A percentile compares a stretch with the other conserved stretches of the same genome.
These are phyloP conservation scores for Drosophila pseudotakahashii DNA, from an alignment of 2,888 invertebrate species.

Conservation along the genomic window DNA sequence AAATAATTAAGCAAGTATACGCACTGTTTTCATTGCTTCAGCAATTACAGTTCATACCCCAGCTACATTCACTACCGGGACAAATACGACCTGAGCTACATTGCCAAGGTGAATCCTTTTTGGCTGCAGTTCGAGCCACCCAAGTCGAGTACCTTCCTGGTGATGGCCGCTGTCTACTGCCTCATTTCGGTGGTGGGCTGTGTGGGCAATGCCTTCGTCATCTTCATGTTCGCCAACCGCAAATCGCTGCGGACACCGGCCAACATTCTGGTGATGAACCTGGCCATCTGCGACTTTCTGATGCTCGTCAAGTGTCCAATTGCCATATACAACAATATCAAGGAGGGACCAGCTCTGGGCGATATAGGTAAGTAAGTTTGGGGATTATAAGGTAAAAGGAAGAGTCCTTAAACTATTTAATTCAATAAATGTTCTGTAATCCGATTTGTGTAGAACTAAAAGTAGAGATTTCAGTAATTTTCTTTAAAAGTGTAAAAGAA, in stretches of 20 bases:
- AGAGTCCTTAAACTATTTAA: too few relatives aligned
- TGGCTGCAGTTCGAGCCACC: slow-evolving; percentile 90
- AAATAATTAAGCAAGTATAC: background rate
- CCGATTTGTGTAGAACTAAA: too few relatives aligned
- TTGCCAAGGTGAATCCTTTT: slow-evolving; percentile 87
- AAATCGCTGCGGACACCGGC: slow-evolving; percentile 90
- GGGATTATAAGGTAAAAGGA: too few relatives aligned
- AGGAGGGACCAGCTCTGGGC: slow-evolving; percentile 90
- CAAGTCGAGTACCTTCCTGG: slow-evolving; percentile 85
- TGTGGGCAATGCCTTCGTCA: slow-evolving; percentile 89
- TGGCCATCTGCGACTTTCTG: slow-evolving; percentile 90
- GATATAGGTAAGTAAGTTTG: slow-evolving; percentile 86
- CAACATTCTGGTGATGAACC: slow-evolving; percentile 90
- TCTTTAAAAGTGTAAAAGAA: too few relatives aligned
- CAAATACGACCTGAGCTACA: slow-evolving; percentile 77
- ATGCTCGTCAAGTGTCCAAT: slow-evolving; percentile 90
- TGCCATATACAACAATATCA: slow-evolving; percentile 90
- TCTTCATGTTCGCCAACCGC: slow-evolving; percentile 90
- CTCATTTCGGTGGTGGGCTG: slow-evolving; percentile 88
- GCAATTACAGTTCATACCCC: slow-evolving; percentile 59
- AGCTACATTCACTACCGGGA: slow-evolving; percentile 79
- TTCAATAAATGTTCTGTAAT: too few relatives aligned
- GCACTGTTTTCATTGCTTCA: background rate
- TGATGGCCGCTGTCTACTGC: slow-evolving; percentile 87
- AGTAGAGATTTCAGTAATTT: too few relatives aligned